Base-by-base conservation (phyloP, 2,888 invertebrate species). In the Ethmia dodecea region DNA sequence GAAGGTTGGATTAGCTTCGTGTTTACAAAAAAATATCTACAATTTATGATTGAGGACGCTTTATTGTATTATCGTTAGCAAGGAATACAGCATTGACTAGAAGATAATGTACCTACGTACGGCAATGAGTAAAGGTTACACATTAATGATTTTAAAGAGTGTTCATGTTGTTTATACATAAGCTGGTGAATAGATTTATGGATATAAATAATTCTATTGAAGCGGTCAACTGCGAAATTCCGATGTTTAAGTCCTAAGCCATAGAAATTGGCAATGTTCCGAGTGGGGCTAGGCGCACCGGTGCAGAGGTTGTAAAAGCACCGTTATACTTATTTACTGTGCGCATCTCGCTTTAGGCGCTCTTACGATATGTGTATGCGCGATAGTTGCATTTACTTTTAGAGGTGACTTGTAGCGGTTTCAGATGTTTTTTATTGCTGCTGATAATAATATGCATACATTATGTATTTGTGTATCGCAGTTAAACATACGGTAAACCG, bases 311-410 rank as follows among this genome's bases (percentile, higher is more conserved):
- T 77, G 79, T 84, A 83, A 83, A 86, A 73, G 59, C 55, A 64
- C 84, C 84, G 84, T 84, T 86, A 81, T 60, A 73, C 79, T 77
- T 79, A 79, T 84, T 81, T 80, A 77, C 83, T 71, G 79, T 71
- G 81, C 73, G 70, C 83, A 83, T 80, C 83, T 80, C 59, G 70
- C 75, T 69, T 70, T 72, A 63, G 76, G 73, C 70, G 64, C 65
- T 70, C 60, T 55, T n/a, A n/a, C n/a, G n/a, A n/a, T n/a, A n/a
- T n/a, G n/a, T n/a, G n/a, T n/a, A n/a, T n/a, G n/a, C n/a, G n/a
- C n/a, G n/a, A n/a, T n/a, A n/a, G n/a, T n/a, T n/a, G n/a, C n/a
- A n/a, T n/a, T n/a, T n/a, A n/a, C n/a, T n/a, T n/a, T n/a, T n/a
- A n/a, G n/a, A n/a, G n/a, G n/a, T n/a, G n/a, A n/a, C n/a, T n/a